These are phyloP conservation scores for Rhaphigaster nebulosa DNA, from an alignment of 2,888 invertebrate species.

Conservation along the genomic window DNA sequence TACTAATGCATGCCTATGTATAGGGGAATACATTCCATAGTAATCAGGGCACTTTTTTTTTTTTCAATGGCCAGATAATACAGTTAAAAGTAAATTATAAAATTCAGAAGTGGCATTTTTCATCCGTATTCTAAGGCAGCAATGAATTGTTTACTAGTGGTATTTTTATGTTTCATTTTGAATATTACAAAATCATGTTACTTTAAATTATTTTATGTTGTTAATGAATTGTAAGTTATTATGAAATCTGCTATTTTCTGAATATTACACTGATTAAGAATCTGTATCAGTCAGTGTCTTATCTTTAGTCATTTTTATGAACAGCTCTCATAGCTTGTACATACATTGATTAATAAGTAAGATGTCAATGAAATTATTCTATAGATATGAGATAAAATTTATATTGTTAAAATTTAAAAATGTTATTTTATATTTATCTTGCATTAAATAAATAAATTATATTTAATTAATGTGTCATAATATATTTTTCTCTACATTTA, in stretches of 20 bases:
- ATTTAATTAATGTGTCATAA: no score
- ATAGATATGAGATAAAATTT: neutral
- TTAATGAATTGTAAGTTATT: neutral
- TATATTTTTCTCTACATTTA: no score
- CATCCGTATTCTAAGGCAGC: neutral
- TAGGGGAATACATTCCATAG: constrained; percentile 67
- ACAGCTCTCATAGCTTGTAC: no score
- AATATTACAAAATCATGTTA: neutral
- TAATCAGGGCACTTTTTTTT: neutral
- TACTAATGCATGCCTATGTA: constrained; percentile 91
- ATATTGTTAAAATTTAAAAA: no score
- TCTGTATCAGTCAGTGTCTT: no score
- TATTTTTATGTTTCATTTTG: neutral
- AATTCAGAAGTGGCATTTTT: no score
- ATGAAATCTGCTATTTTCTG: neutral
- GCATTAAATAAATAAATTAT: neutral
- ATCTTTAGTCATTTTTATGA: no score
- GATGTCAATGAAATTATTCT: neutral
- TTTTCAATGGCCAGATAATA: neutral
- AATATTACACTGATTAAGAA: no score
- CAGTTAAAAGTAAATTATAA: no score
- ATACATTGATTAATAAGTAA: no score
- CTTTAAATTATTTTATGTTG: neutral
- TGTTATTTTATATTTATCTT: neutral
- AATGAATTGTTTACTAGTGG: neutral